A percentile compares a stretch with the other conserved stretches of the same genome.
phyloP scores from a whole-genome alignment of 2,113 vertebrate genomes.

The Brachyistius frenatus region DNA sequence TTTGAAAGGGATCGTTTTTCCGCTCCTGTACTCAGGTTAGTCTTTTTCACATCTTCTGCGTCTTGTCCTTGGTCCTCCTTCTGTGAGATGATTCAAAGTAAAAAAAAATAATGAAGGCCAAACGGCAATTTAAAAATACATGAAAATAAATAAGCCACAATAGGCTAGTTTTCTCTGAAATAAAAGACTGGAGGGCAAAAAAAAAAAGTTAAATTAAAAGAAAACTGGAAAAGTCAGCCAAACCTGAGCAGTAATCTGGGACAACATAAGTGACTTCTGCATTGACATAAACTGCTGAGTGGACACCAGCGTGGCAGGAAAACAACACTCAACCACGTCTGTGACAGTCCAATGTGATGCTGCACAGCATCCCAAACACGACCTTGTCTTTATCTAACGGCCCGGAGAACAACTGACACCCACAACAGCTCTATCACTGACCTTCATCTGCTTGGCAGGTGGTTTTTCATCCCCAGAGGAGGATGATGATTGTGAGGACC shows the following conservation, averaged over 20 bases:
- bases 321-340: background rate
- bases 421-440: constrained; percentile 67
- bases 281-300: too few species aligned
- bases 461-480: constrained; percentile 61
- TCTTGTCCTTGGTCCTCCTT: constrained; percentile 49
- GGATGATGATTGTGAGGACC: constrained; percentile 71
- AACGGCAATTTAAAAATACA: constrained; percentile 11
- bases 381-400: background rate
- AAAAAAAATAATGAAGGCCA: constrained; percentile 33
- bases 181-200: background rate
- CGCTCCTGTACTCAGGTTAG: constrained; percentile 39
- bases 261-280: too few species aligned
- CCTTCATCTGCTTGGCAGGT: constrained; percentile 74
- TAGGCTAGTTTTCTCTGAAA: background rate
- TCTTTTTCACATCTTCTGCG: constrained; percentile 49
- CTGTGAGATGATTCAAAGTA: constrained; percentile 56
- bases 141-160: background rate
- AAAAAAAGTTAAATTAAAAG: background rate
- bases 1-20: constrained; percentile 59
- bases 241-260: too few species aligned
- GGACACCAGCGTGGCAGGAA: too few species aligned
- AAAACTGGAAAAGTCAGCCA: too few species aligned
- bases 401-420: constrained; percentile 1
- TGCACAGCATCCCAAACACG: too few species aligned
- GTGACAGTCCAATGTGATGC: background rate